Evolutionary conservation across 2,888 invertebrate species (phyloP), one percentile per base, ranked within the genome.

Genomic region (Meloe dianella): DNA sequence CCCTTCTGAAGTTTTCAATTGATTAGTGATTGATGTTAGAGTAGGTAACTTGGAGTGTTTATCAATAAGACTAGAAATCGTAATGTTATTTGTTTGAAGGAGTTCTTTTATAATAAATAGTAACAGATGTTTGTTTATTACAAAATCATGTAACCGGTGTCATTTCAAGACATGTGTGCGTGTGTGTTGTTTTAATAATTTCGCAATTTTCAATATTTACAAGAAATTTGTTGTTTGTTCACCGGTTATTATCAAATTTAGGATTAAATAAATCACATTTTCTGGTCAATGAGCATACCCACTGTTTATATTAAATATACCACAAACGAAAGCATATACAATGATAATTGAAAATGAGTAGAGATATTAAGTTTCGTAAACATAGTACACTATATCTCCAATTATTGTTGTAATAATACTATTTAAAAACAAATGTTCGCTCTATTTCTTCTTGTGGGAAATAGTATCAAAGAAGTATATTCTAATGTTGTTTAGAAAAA

Each of bases 261-360:
- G 27, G 41, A 47, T 47, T 35, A 7, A n/a, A n/a, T n/a, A n/a
- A 27, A 17, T 60, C 38, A 60, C 12, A 29, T 57, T 51, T 30
- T 27, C 57, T 54, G 61, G 63, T 63, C 57, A 63, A 63, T 17
- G 61, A 38, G 14, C 61, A 61, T 20, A 61, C 35, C 54, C 62
- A 66, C 62, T 66, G 62, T 66, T 56, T 66, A 22, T 27, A 57
- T 9, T 20, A 61, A 65, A 20, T 54, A 8, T n/a, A 54, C 59
- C 27, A 64, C 30, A 63, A 63, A 64, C 7, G 22, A 57, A 65
- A 65, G 29, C 24, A 41, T 58, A 59, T 57, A 60, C 35, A 56
- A 22, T 64, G n/a, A n/a, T 20, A 60, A 54, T 20, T 51, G 57
- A 22, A 61, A 61, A 61, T 41, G 32, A 9, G 35, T 61, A 41